These are phyloP conservation scores for Agrotis segetum DNA, from an alignment of 2,888 invertebrate species.

Conservation along the genomic window DNA sequence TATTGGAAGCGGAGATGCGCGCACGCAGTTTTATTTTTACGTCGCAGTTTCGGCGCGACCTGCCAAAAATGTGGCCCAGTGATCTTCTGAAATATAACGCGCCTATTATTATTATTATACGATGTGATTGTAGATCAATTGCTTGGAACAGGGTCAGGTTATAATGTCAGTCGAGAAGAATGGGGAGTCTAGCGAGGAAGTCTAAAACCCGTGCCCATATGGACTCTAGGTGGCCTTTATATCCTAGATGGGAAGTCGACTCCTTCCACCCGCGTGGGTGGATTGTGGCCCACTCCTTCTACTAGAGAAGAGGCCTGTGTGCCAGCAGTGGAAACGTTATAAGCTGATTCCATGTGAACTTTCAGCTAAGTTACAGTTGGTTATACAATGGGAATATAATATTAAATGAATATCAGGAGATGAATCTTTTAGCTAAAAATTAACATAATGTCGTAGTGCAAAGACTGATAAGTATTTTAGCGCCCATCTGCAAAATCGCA, in stretches of 20 bases:
- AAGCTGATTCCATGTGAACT: too few species aligned
- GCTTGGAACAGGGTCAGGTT: conserved; percentile 37
- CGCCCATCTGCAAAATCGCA: conserved; percentile 2
- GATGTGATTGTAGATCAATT: conserved; percentile 48
- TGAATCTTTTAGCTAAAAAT: neutral
- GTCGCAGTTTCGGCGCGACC: conserved; percentile 75
- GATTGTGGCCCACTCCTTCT: too few species aligned
- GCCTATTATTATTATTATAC: conserved; percentile 65
- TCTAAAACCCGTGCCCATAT: too few species aligned
- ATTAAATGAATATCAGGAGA: too few species aligned
- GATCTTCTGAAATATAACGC: conserved; percentile 77
- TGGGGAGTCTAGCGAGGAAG: neutral
- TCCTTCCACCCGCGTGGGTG: too few species aligned
- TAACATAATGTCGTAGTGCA: neutral
- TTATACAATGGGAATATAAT: neutral
- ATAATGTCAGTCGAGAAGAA: conserved; percentile 21
- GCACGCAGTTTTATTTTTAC: conserved; percentile 68
- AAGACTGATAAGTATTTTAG: neutral
- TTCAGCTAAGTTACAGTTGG: neutral
- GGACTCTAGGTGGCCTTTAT: too few species aligned
- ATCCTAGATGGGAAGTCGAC: too few species aligned
- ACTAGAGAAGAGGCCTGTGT: too few species aligned
- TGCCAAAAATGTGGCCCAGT: conserved; percentile 88
- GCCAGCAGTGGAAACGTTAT: too few species aligned
- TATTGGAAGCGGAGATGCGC: conserved; percentile 61